Evolutionary conservation across 2,888 invertebrate genomes (phyloP).

Genomic region (Lasioglossum lativentre): DNA sequence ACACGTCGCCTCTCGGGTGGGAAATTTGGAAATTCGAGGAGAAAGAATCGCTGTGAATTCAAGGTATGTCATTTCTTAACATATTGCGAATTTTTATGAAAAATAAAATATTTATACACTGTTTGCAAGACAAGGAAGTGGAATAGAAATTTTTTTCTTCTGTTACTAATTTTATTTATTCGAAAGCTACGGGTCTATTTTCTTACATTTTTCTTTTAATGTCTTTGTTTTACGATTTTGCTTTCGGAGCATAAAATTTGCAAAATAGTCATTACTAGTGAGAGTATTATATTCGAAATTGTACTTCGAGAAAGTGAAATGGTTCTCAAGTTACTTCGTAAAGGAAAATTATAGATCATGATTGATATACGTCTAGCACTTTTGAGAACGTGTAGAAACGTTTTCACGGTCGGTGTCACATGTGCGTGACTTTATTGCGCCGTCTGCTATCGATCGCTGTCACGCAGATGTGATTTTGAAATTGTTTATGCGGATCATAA

Average conservation of each 20-base stretch:
- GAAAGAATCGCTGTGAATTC: too few relatives aligned
- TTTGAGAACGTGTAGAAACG: neutral
- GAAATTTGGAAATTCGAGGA: neutral
- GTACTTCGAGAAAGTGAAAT: neutral
- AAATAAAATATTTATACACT: neutral
- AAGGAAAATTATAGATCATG: too few relatives aligned
- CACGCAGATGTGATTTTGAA: neutral
- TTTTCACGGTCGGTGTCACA: neutral
- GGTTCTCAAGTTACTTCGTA: neutral
- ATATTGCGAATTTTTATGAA: neutral
- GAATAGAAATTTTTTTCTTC: neutral
- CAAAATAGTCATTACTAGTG: neutral
- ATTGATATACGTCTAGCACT: neutral
- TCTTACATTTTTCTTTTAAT: too few relatives aligned
- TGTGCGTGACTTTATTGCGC: neutral
- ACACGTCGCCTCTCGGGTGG: neutral
- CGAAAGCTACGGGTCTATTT: too few relatives aligned
- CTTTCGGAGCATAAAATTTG: neutral
- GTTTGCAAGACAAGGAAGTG: neutral
- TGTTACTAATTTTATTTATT: neutral
- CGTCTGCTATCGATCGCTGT: neutral
- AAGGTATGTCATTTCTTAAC: too few relatives aligned
- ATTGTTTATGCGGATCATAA: neutral
- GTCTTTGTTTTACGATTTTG: neutral
- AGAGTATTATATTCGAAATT: neutral